phyloP scores from a whole-genome alignment of 2,888 invertebrate species.

The Pyrrhia umbra region DNA sequence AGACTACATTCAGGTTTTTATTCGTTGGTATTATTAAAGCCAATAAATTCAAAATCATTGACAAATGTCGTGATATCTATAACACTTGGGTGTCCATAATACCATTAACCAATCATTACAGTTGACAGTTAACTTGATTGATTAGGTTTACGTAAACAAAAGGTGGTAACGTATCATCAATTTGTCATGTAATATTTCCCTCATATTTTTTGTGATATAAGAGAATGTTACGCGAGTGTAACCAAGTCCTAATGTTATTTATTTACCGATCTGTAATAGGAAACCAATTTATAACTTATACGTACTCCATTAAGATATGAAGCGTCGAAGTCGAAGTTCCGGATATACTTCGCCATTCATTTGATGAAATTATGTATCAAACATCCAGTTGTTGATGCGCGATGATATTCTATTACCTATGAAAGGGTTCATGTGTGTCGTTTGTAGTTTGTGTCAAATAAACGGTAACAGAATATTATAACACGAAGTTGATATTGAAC shows the following conservation, averaged over 20 bases:
- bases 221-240: neutral
- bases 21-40: neutral
- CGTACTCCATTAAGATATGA: constrained; percentile 15
- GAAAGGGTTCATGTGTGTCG: neutral
- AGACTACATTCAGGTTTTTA: neutral
- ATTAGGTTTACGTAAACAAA: constrained; percentile 11
- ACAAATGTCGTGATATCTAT: neutral
- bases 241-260: constrained; percentile 17
- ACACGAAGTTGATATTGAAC: too few relatives aligned
- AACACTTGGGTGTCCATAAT: constrained; percentile 2
- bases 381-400: neutral
- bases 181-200: neutral
- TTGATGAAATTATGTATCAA: constrained; percentile 11
- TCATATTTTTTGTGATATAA: neutral
- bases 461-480: too few relatives aligned
- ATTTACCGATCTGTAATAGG: constrained; percentile 25
- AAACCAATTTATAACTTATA: constrained; percentile 27
- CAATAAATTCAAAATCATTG: constrained; percentile 15
- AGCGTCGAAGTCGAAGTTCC: neutral
- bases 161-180: neutral
- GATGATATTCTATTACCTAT: neutral
- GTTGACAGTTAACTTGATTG: constrained; percentile 11
- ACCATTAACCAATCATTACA: constrained; percentile 12
- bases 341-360: neutral
- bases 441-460: too few relatives aligned